Evolutionary conservation across 2,888 invertebrate genomes (phyloP), one percentile per base, ranked within the genome.

Genomic region (Lithosia quadra): DNA sequence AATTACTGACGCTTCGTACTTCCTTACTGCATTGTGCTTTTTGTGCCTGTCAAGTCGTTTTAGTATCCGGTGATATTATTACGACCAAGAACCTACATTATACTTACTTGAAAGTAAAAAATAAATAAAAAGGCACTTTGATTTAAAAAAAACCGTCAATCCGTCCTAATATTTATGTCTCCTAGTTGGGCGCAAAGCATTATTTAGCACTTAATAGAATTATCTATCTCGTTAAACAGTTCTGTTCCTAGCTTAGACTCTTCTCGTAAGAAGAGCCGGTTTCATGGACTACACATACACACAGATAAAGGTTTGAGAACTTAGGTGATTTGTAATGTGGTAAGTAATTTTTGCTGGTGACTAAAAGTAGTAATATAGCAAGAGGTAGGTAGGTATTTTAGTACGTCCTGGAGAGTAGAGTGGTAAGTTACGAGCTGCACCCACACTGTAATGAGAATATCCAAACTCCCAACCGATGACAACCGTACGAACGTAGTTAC

Each of bases 381-480:
- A 15, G n/a, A n/a, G n/a, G n/a, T n/a, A n/a, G n/a, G n/a, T n/a
- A 18, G 18, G n/a, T 49, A 49, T 49, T 9, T 49, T 18, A n/a
- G 8, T n/a, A 49, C n/a, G n/a, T 3, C n/a, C n/a, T 49, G n/a
- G 4, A 49, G 49, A 15, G 18, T 36, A 28, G 8, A 21, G 56
- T 56, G 58, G 24, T 28, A 58, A 66, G 67, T 28, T 39, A 58
- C 49, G 53, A 10, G 11, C 34, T 34, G 34, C 56, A 55, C n/a
- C 56, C 61, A 15, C 34, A 21, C 57, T 56, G 57, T 64, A 24
- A 61, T 65, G 49, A 65, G 68, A 53, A 69, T 57, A 60, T 63
- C 53, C 61, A 67, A 61, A 69, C 59, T 74, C 61, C 72, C 43
- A 43, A 53, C 39, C 65, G 74, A 73, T 65, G 74, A 76, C 72